Evolutionary conservation across 1,140 invertebrate species (phyloP).

Genomic region (Bombus pascuorum): DNA sequence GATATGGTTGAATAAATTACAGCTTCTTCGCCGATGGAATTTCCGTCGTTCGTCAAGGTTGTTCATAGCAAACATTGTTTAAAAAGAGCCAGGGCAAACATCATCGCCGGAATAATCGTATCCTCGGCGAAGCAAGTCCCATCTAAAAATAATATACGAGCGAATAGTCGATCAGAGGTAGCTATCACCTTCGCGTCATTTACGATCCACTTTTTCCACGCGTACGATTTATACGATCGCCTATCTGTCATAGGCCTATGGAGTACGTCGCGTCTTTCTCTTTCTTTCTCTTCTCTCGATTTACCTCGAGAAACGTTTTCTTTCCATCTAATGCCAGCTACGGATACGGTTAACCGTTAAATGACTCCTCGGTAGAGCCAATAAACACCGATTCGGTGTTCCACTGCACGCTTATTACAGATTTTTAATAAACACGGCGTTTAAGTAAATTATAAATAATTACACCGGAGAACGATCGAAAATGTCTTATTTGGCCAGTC

Average conservation of each 20-base stretch:
- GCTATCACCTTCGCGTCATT: conserved; percentile 5
- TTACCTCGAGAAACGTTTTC: not conserved
- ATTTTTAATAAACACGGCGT: conserved; percentile 19
- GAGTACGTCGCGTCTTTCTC: not conserved
- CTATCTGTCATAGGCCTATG: not conserved
- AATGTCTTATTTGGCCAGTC: conserved; percentile 13
- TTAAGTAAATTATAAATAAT: conserved; percentile 35
- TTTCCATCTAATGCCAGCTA: not conserved
- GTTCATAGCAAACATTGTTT: not conserved
- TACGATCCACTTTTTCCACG: conserved; percentile 25
- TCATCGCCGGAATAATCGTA: not conserved
- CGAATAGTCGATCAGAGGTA: conserved; percentile 9
- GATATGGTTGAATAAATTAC: conserved; percentile 8
- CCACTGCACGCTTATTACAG: conserved; percentile 24
- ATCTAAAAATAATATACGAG: conserved; percentile 13
- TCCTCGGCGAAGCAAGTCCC: not conserved
- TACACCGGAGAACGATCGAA: not conserved
- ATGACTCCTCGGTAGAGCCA: not conserved
- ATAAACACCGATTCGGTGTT: not conserved
- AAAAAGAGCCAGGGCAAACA: not conserved
- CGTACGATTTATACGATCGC: not conserved
- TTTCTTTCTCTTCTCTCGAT: not conserved
- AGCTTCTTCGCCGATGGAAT: not conserved
- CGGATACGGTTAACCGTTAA: conserved; percentile 25
- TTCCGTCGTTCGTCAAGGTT: not conserved